Evolutionary conservation across 1,140 invertebrate species (phyloP), one percentile per base, ranked within the genome.

Genomic region (Parapsyche elsis): DNA sequence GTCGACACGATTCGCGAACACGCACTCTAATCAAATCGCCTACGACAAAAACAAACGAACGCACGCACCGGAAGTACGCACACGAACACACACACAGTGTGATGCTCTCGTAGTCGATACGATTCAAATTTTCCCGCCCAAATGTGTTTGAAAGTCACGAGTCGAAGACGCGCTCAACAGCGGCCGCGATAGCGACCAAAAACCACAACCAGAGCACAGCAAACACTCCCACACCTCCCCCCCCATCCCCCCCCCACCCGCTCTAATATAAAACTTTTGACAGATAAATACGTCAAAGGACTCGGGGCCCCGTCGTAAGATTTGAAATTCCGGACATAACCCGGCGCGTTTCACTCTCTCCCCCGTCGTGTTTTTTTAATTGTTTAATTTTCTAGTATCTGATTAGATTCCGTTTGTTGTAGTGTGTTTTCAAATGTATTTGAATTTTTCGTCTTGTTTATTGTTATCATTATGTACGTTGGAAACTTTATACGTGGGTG

Each of bases 101-200:
- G 30, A 38, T 38, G 30, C 30, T 4, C 30, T 38, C 30, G 30
- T 7, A 38, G 30, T 7, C 53, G 53, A 21, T 59, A 59, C 21
- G 53, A 9, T n/a, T 64, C 46, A 5, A 53, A 46, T 14, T 49
- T 81, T 81, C 80, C 80, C 80, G 80, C 80, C 75, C 67, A 81
- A 81, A 81, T 61, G 80, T 21, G 59, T 30, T 64, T 59, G 49
- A 75, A 81, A 38, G 30, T 38, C 30, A 38, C 49, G 49, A 5
- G 12, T 12, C 49, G 10, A 12, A 2, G 16, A 53, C 16, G 49
- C 49, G 16, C 16, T 53, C 16, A 5, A 53, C 12, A 1, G 12
- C 49, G 49, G 16, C 49, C 49, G 49, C 49, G 49, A 53, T 38
- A 38, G 30, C 30, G 30, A n/a, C n/a, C n/a, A n/a, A n/a, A n/a